Evolutionary conservation across 2,888 invertebrate species (phyloP), one percentile per base, ranked within the genome.

Genomic region (Caenorhabditis virilis): DNA sequence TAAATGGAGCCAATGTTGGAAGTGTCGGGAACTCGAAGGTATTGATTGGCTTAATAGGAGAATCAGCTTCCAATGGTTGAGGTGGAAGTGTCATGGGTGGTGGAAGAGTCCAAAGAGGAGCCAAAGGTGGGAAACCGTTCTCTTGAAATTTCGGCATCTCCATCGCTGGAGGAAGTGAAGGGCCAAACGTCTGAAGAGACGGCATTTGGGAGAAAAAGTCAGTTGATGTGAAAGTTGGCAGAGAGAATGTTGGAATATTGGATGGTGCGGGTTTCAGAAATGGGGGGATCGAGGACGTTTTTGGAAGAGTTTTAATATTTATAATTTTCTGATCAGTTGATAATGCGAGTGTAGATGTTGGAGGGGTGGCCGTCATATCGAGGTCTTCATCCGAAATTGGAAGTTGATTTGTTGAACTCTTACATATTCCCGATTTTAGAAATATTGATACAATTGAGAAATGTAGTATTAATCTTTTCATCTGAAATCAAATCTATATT

Each of bases 161-260:
- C n/a, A n/a, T n/a, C n/a, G n/a, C n/a, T n/a, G n/a, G n/a, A n/a
- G n/a, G n/a, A n/a, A n/a, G n/a, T n/a, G n/a, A n/a, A n/a, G n/a
- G 30, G 30, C 30, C 7, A 30, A 30, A 30, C 30, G 13, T 30
- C 13, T 6, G 30, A 30, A 30, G 20, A n/a, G n/a, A n/a, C n/a
- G n/a, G n/a, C n/a, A n/a, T n/a, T n/a, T n/a, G n/a, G n/a, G n/a
- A n/a, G n/a, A n/a, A n/a, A n/a, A n/a, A n/a, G n/a, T n/a, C n/a
- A n/a, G n/a, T n/a, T n/a, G n/a, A n/a, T n/a, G n/a, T n/a, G n/a
- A n/a, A n/a, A n/a, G n/a, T n/a, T n/a, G n/a, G n/a, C n/a, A n/a
- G n/a, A n/a, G n/a, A n/a, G n/a, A 56, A 49, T 22, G 64, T 53
- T 45, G 63, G 63, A 16, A 63, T 52, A 16, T 57, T 57, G 48